Conservation (phyloP, 2,113 vertebrate species). For the Vulpes ferrilata region DNA sequence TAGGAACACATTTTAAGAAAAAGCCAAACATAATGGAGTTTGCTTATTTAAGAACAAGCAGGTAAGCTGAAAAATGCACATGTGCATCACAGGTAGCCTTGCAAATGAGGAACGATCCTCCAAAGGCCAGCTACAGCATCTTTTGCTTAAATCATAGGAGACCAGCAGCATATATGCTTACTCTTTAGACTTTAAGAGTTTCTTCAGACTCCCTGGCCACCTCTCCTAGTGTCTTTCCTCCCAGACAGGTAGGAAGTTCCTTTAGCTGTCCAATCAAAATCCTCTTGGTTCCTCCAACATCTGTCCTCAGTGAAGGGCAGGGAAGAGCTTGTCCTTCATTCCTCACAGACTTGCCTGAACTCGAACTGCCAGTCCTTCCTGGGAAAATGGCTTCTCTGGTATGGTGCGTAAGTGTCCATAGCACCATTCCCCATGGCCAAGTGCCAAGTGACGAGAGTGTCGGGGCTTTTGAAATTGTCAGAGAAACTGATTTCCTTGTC, state of each 20-base stretch:
- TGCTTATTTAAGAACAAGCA: background rate
- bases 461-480: slow-evolving; percentile 85
- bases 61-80: background rate
- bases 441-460: slow-evolving; percentile 84
- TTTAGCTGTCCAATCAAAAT: background rate
- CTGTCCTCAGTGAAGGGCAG: slow-evolving; percentile 61
- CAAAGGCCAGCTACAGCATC: background rate
- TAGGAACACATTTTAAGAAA: background rate
- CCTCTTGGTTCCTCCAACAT: background rate
- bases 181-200: background rate
- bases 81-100: background rate
- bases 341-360: slow-evolving; percentile 67
- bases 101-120: background rate
- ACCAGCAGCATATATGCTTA: background rate
- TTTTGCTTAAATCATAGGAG: background rate
- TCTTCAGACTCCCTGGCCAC: background rate
- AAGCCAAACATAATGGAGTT: background rate
- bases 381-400: slow-evolving; percentile 69
- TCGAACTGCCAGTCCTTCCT: slow-evolving; percentile 70
- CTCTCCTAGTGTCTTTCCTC: background rate
- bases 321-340: slow-evolving; percentile 68
- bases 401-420: slow-evolving; percentile 70
- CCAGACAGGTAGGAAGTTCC: background rate
- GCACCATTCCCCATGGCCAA: slow-evolving; percentile 69
- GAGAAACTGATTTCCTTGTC: slow-evolving; percentile 84